Base-by-base conservation (phyloP, 1,140 invertebrate species). In the Cotesia glomerata region DNA sequence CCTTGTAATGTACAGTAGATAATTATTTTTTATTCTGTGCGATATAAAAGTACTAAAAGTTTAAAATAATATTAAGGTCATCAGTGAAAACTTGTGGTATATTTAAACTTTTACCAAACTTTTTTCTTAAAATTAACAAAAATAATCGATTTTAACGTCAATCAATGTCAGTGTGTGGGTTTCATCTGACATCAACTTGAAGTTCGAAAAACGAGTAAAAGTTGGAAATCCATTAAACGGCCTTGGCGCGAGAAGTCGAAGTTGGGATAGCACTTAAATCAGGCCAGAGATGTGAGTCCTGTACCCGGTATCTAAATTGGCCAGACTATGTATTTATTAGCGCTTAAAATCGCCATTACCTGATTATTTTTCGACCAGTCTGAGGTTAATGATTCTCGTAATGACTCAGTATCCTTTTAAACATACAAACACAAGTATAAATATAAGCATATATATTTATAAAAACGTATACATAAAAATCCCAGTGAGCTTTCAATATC, bases 261-360 rank as follows among this genome's bases (percentile, higher is more conserved):
- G 18, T 9, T 58, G 56, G 14, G 14, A 58, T 18, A 5, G 56
- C 18, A 69, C 35, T 58, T 69, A 69, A 69, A 69, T 69, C 68
- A 69, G 45, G 2, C 9, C 26, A 39, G 39, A 69, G 68, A 56
- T 34, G 35, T 45, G 39, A 69, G 35, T 62, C 62, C 63, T 73
- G 74, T 77, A 73, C 65, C 39, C 73, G 45, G 64, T 78, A 77
- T 78, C 79, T 80, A 81, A 81, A 80, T 82, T 79, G 76, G 49
- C 56, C 69, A 9, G 56, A 58, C 56, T 11, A 75, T 76, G 80
- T 75, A 77, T 80, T 79, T 77, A 77, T 66, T 71, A 61, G 71
- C 69, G 75, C 74, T 74, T 79, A 78, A 77, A 80, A 77, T 76
- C 63, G 63, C 56, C 65, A 76, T 79, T 77, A 39, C 39, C 18